A percentile compares a stretch with the other conserved stretches of the same genome.
phyloP scores from a whole-genome alignment of 2,113 vertebrate species.

The Larimichthys crocea region DNA sequence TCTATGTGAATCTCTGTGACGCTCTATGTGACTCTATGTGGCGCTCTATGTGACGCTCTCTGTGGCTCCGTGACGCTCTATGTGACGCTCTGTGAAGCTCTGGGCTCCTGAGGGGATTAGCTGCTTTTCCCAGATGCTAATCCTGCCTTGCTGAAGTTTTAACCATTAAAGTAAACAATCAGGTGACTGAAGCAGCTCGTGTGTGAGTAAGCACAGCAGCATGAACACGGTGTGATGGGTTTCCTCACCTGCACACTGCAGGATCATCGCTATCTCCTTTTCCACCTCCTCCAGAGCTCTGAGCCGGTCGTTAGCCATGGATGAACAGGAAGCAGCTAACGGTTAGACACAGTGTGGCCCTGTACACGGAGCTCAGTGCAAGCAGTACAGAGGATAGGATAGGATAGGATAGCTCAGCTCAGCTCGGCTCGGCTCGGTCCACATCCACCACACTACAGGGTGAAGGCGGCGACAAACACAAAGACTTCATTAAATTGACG shows the following conservation, averaged over 20 bases:
- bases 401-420: too few species aligned
- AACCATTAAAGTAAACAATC: background rate
- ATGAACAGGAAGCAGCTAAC: background rate
- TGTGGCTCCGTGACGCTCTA: too few species aligned
- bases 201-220: background rate
- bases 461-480: background rate
- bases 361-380: accelerated
- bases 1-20: too few species aligned
- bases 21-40: too few species aligned
- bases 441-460: accelerated
- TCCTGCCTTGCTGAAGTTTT: background rate
- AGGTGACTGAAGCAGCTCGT: too few species aligned
- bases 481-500: background rate
- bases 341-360: accelerated
- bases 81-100: too few species aligned
- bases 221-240: accelerated
- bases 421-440: too few species aligned
- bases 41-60: too few species aligned
- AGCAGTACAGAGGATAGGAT: background rate
- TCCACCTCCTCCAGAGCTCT: constrained; percentile 85
- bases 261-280: constrained; percentile 83
- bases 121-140: background rate
- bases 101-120: too few species aligned
- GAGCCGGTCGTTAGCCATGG: constrained; percentile 86
- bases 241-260: constrained; percentile 84